Conservation (phyloP, 1,140 invertebrate species). For the Sarcophaga bullata region DNA sequence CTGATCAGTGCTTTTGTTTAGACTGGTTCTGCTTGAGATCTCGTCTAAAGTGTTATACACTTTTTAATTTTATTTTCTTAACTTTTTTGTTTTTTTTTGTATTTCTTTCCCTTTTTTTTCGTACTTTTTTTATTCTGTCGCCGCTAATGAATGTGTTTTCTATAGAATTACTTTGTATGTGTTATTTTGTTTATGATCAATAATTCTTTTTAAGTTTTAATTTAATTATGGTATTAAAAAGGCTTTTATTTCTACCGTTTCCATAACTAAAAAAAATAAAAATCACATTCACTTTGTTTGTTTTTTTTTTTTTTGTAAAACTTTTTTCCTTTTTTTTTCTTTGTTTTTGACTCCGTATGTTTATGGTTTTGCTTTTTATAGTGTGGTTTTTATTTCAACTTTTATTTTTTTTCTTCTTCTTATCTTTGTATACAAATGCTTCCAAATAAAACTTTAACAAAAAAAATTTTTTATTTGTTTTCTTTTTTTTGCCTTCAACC, state of each 20-base stretch:
- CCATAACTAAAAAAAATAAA: not conserved
- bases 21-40: conserved; percentile 40
- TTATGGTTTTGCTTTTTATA: conserved; percentile 2
- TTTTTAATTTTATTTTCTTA: not conserved
- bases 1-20: not conserved
- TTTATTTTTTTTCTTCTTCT: conserved; percentile 6
- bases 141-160: conserved; percentile 10
- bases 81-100: conserved; percentile 21
- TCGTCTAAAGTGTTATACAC: conserved; percentile 35
- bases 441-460: conserved; percentile 6
- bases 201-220: conserved; percentile 27
- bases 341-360: not conserved
- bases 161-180: not conserved
- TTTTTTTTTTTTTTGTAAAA: too few species aligned
- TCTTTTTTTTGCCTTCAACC: conserved; percentile 27
- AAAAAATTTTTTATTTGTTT: conserved; percentile 29
- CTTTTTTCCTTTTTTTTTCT: not conserved
- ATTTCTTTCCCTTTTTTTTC: not conserved
- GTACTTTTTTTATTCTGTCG: not conserved
- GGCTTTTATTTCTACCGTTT: not conserved
- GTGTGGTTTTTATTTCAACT: not conserved
- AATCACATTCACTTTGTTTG: conserved; percentile 16
- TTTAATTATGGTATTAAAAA: conserved; percentile 14
- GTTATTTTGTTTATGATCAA: conserved; percentile 22
- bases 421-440: not conserved